phyloP scores from a whole-genome alignment of 2,888 invertebrate genomes.

The Leucoptera coffeella region DNA sequence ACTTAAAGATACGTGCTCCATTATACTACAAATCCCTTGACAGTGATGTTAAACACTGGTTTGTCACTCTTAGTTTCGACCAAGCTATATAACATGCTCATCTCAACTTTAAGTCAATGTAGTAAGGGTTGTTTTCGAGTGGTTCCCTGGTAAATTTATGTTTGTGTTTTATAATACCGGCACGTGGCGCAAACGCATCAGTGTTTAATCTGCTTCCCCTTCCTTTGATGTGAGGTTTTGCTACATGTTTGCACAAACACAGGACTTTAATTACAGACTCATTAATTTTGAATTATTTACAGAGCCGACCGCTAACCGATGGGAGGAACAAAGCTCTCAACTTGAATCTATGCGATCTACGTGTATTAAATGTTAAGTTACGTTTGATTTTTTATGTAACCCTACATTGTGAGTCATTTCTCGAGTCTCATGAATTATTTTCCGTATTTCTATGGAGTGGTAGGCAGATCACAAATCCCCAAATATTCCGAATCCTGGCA shows the following conservation, averaged over 20 bases:
- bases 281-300: constrained; percentile 48
- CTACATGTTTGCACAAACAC: constrained; percentile 41
- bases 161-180: constrained; percentile 19
- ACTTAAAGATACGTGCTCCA: constrained; percentile 28
- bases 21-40: constrained; percentile 44
- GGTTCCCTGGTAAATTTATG: constrained; percentile 1
- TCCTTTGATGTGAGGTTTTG: constrained; percentile 31
- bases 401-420: no score
- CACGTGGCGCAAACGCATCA: constrained; percentile 44
- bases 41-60: constrained; percentile 24
- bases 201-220: constrained; percentile 36
- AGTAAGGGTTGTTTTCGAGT: no score
- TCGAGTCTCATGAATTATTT: no score
- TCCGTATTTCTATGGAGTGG: no score
- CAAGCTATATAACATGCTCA: no score
- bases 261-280: constrained; percentile 41
- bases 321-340: no score
- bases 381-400: no score
- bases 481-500: no score
- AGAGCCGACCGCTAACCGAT: constrained; percentile 6
- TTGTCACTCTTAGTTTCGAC: constrained; percentile 31
- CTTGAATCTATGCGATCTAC: no score
- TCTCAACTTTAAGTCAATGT: no score
- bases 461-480: no score
- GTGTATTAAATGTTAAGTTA: no score